These are phyloP conservation scores for Andinoacara biseriatus DNA, from an alignment of 2,113 vertebrate genomes.

Conservation along the genomic window DNA sequence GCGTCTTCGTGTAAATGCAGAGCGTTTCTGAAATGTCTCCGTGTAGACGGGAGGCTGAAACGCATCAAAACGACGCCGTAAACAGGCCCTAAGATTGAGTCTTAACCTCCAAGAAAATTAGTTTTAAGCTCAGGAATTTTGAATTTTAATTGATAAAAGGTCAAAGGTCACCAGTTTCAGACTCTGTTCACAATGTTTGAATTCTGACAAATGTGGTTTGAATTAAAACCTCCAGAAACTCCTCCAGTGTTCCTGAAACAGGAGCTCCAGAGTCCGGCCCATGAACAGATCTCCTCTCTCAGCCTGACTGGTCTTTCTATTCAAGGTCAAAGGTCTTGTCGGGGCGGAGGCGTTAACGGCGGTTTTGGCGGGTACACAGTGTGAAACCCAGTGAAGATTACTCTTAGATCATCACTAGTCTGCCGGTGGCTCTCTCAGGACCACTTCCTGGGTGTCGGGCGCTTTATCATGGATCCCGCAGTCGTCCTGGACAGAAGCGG, in stretches of 20 bases:
- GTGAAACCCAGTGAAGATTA: constrained; percentile 54
- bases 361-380: constrained; percentile 1
- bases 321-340: constrained; percentile 4
- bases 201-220: background rate
- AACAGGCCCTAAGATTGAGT: background rate
- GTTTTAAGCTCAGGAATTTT: background rate
- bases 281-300: no score
- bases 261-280: background rate
- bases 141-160: background rate
- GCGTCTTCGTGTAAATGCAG: no score
- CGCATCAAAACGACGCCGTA: no score
- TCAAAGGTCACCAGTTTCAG: background rate
- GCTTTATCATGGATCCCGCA: constrained; percentile 5
- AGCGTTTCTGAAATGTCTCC: no score
- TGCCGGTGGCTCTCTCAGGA: constrained; percentile 67
- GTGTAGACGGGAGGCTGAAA: no score
- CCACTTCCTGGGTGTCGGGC: constrained; percentile 64
- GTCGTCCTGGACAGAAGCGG: background rate
- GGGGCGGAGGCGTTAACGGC: background rate
- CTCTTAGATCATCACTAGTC: constrained; percentile 50
- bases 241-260: background rate
- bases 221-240: background rate
- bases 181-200: background rate
- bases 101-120: background rate
- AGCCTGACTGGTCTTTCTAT: background rate